Evolutionary conservation across 2,888 invertebrate genomes (phyloP).

Genomic region (Girardia tigrina): DNA sequence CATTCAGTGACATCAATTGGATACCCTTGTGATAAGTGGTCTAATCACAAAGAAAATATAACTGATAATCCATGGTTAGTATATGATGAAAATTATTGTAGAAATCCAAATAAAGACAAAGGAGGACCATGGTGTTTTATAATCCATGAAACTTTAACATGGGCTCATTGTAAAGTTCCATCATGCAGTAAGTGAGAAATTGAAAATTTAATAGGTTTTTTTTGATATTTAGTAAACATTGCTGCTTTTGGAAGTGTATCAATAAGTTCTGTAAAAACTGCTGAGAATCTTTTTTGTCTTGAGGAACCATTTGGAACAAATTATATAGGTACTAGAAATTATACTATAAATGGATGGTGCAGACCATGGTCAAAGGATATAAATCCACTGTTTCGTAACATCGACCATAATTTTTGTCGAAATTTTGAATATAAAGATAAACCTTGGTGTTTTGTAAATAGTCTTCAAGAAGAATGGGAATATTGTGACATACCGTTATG

Average conservation of each 20-base stretch:
- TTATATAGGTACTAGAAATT: not conserved
- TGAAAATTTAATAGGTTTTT: not conserved
- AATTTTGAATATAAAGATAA: not conserved
- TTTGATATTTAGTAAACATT: not conserved
- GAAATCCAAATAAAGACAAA: not conserved
- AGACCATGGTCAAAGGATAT: constrained; percentile 1
- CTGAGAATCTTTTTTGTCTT: not conserved
- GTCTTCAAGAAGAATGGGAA: not conserved
- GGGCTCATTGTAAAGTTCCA: not conserved
- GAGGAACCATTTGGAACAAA: not conserved
- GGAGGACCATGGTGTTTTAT: constrained; percentile 2
- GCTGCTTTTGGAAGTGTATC: not conserved
- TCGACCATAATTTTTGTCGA: not conserved
- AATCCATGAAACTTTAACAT: not conserved
- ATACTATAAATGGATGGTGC: not conserved
- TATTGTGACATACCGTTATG: constrained; percentile 6
- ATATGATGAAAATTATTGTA: not conserved
- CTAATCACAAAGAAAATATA: not conserved
- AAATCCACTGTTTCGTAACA: no score
- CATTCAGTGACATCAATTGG: not conserved
- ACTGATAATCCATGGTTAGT: not conserved
- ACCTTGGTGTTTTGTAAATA: not conserved
- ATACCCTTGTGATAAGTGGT: not conserved
- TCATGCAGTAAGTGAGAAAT: not conserved
- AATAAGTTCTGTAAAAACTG: not conserved